phyloP scores from a whole-genome alignment of 2,113 vertebrate species.

The Plotosus lineatus region DNA sequence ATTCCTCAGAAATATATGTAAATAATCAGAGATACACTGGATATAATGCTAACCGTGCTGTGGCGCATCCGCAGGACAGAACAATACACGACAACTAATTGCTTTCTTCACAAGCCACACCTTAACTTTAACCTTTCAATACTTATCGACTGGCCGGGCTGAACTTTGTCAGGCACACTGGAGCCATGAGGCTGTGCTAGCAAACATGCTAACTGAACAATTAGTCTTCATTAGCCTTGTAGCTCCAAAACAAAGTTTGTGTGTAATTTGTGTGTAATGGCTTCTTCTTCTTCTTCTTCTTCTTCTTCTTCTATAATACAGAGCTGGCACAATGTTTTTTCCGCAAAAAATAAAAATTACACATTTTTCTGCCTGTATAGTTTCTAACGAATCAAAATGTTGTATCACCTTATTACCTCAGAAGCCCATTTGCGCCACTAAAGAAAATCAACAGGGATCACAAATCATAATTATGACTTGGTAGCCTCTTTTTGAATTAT shows the following conservation, averaged over 20 bases:
- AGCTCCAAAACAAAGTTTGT: not conserved
- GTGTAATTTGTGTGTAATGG: no score
- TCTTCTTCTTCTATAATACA: no score
- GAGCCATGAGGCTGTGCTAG: not conserved
- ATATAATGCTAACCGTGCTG: not conserved
- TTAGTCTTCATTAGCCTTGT: not conserved
- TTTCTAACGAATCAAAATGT: not conserved
- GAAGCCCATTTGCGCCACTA: no score
- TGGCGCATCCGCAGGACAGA: not conserved
- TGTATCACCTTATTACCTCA: not conserved
- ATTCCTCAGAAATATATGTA: constrained; percentile 38
- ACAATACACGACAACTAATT: not conserved
- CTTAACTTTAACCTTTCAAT: no score
- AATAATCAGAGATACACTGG: constrained; percentile 22
- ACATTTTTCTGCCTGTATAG: not conserved
- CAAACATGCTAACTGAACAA: not conserved
- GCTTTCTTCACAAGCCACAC: not conserved
- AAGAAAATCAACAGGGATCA: no score
- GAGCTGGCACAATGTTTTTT: constrained; percentile 23
- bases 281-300: no score
- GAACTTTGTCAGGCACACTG: not conserved
- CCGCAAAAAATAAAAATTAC: not conserved
- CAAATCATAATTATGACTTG: no score
- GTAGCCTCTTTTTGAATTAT: no score
- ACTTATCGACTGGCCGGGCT: not conserved